These are phyloP conservation scores for Triplophysa rosa DNA, from an alignment of 2,113 vertebrate genomes.

Conservation along the genomic window DNA sequence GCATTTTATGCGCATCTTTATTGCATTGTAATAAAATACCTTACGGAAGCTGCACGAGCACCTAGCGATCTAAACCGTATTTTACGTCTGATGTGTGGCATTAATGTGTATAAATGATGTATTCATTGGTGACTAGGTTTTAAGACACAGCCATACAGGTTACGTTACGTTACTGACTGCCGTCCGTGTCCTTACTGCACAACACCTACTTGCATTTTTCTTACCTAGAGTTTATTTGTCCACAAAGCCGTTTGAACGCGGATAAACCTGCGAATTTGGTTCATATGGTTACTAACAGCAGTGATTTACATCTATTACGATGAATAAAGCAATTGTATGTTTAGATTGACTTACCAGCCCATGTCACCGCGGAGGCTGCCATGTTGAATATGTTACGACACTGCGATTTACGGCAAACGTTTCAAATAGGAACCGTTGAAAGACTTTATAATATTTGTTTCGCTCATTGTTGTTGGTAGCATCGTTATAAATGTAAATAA, in stretches of 20 bases:
- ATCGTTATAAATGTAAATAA: background rate
- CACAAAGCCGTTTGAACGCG: conserved; percentile 55
- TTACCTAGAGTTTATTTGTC: conserved; percentile 63
- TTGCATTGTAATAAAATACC: too few species aligned
- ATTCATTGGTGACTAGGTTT: background rate
- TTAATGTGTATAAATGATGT: too few species aligned
- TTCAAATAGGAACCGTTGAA: background rate
- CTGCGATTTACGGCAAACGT: conserved; percentile 16
- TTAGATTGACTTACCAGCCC: conserved; percentile 61
- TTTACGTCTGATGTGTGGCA: too few species aligned
- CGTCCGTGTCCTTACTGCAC: conserved; percentile 2
- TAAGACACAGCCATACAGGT: background rate
- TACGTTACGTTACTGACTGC: background rate
- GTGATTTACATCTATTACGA: background rate
- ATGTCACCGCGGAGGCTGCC: conserved; percentile 63
- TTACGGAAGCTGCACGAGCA: too few species aligned
- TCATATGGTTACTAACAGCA: background rate
- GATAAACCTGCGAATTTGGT: conserved; percentile 55
- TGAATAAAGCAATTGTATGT: background rate
- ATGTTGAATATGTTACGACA: conserved; percentile 49
- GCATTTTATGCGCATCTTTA: too few species aligned
- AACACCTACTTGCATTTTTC: background rate
- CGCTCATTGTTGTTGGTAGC: too few species aligned
- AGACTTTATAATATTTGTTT: background rate
- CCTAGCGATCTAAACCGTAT: too few species aligned